Conservation (phyloP, 2,113 vertebrate species). For the Bujurquina vittata region DNA sequence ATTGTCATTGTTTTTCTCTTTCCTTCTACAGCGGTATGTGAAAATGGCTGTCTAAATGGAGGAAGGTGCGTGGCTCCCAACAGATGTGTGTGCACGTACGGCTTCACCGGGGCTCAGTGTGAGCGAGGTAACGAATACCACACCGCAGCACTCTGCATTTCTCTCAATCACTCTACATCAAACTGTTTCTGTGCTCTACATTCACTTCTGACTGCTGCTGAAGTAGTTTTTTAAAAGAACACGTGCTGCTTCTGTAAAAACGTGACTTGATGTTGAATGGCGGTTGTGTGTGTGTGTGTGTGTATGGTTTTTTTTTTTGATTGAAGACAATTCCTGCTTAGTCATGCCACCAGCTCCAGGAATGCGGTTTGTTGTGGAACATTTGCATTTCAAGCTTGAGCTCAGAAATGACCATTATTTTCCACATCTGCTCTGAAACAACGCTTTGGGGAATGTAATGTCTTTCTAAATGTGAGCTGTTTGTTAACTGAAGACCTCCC, state of each 20-base stretch:
- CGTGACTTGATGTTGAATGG: slow-evolving; percentile 34
- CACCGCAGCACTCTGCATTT: not conserved
- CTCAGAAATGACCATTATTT: slow-evolving; percentile 65
- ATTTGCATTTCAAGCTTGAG: slow-evolving; percentile 56
- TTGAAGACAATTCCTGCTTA: slow-evolving; percentile 43
- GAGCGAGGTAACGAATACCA: slow-evolving; percentile 89
- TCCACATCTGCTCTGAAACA: slow-evolving; percentile 71
- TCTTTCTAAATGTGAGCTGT: slow-evolving; percentile 61
- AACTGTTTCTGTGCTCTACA: slow-evolving; percentile 22
- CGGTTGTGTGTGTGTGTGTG: slow-evolving; percentile 16
- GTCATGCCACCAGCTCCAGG: slow-evolving; percentile 53
- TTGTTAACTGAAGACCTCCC: slow-evolving; percentile 70
- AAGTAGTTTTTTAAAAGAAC: slow-evolving; percentile 27
- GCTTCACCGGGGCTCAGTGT: slow-evolving; percentile 97
- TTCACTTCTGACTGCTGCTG: slow-evolving; percentile 12
- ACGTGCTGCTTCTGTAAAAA: slow-evolving; percentile 46
- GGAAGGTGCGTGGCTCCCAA: slow-evolving; percentile 96
- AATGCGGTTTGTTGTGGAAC: slow-evolving; percentile 70
- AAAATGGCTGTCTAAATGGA: slow-evolving; percentile 94
- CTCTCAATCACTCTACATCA: slow-evolving; percentile 36
- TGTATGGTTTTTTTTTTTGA: slow-evolving; percentile 11
- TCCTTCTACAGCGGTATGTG: slow-evolving; percentile 90
- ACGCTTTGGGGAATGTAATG: slow-evolving; percentile 55
- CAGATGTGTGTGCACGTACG: slow-evolving; percentile 95
- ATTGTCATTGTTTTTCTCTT: slow-evolving; percentile 33